A percentile compares a stretch with the other conserved stretches of the same genome.
These are phyloP conservation scores for Clarias magur DNA, from an alignment of 2,113 vertebrate species.

Conservation along the genomic window DNA sequence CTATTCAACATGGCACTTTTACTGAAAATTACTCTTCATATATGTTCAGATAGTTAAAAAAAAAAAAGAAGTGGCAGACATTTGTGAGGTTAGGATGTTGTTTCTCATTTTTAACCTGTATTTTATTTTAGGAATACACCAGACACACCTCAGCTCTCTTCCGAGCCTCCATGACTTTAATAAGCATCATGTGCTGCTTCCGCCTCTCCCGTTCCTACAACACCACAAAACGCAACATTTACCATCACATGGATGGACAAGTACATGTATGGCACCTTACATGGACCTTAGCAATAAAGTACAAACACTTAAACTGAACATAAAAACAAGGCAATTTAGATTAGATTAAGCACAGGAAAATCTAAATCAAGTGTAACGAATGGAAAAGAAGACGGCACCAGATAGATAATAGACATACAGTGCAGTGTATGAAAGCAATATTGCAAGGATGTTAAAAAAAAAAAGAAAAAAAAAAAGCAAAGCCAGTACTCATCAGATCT, in stretches of 20 bases:
- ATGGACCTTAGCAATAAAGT: not conserved
- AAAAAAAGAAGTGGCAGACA: not conserved
- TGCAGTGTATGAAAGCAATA: constrained; percentile 19
- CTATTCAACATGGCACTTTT: constrained; percentile 31
- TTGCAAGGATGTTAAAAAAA: not conserved
- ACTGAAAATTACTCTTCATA: constrained; percentile 31
- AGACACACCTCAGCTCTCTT: constrained; percentile 90
- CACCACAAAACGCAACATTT: constrained; percentile 67
- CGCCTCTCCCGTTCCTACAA: constrained; percentile 89
- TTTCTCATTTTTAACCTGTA: not conserved
- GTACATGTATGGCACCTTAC: too few relatives aligned
- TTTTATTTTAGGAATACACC: not conserved
- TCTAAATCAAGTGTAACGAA: constrained; percentile 15
- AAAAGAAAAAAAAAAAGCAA: constrained; percentile 9
- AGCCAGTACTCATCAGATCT: constrained; percentile 21
- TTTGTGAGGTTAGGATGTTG: not conserved
- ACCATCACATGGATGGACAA: constrained; percentile 54
- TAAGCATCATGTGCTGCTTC: constrained; percentile 91
- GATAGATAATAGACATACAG: not conserved
- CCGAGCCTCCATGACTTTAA: constrained; percentile 92
- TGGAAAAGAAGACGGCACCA: not conserved
- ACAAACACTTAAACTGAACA: not conserved
- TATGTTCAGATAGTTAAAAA: constrained; percentile 1
- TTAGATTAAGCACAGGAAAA: constrained; percentile 36
- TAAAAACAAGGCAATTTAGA: not conserved